phyloP scores from a whole-genome alignment of 1,140 invertebrate genomes.

The Camponotus floridanus region DNA sequence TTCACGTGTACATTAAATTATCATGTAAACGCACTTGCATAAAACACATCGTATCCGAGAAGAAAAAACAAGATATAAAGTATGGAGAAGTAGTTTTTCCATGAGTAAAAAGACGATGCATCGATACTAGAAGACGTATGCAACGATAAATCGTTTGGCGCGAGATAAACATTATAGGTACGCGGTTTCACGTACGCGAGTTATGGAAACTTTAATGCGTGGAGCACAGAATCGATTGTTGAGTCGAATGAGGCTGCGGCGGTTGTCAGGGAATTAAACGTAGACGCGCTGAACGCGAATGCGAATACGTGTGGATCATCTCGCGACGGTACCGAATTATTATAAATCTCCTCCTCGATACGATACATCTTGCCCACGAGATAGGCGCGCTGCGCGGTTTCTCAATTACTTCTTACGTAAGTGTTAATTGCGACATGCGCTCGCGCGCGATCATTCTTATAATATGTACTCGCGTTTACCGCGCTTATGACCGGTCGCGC shows the following conservation, averaged over 20 bases:
- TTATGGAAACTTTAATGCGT: conserved; percentile 35
- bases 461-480: conserved; percentile 39
- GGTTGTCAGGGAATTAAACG: conserved; percentile 31
- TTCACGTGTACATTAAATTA: neutral
- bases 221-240: conserved; percentile 35
- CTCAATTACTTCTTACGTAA: conserved; percentile 73
- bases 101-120: neutral
- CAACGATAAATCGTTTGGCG: conserved; percentile 34
- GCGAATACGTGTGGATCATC: conserved; percentile 41
- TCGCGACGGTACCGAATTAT: conserved; percentile 66
- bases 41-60: neutral
- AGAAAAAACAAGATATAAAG: neutral
- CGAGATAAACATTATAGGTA: conserved; percentile 26
- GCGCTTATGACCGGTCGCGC: conserved; percentile 61
- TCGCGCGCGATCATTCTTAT: conserved; percentile 69
- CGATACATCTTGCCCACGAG: conserved; percentile 59
- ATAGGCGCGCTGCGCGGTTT: conserved; percentile 68
- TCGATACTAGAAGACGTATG: neutral
- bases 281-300: neutral
- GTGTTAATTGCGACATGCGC: conserved; percentile 71
- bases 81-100: conserved; percentile 27
- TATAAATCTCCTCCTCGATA: conserved; percentile 63
- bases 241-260: conserved; percentile 9
- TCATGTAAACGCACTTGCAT: neutral
- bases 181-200: neutral